Evolutionary conservation across 2,888 invertebrate genomes (phyloP).

Genomic region (Fragum sueziense): DNA sequence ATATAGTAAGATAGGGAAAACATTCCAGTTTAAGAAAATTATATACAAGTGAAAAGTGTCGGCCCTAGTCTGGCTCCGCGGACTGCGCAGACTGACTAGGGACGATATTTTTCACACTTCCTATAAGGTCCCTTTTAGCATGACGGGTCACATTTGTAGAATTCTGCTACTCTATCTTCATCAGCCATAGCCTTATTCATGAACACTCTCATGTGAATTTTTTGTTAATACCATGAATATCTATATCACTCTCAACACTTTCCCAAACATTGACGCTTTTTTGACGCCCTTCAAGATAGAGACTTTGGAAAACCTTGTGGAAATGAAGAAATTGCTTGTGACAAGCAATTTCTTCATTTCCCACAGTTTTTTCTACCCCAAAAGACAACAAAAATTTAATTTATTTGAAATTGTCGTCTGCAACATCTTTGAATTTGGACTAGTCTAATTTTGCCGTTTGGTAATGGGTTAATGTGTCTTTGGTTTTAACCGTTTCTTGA

Average conservation of each 20-base stretch:
- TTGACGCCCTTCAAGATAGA: no score
- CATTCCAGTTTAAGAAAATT: no score
- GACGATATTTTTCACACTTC: no score
- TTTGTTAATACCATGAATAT: background rate
- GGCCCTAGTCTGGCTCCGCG: no score
- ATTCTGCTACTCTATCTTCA: background rate
- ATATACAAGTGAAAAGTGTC: no score
- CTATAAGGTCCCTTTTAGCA: no score
- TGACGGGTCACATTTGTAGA: background rate
- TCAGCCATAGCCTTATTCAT: background rate
- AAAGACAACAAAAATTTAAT: background rate
- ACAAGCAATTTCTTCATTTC: background rate
- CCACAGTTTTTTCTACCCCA: background rate
- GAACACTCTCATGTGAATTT: background rate
- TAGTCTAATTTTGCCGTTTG: background rate
- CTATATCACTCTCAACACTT: no score
- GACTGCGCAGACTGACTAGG: no score
- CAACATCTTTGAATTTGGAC: background rate
- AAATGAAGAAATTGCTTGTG: background rate
- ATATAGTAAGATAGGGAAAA: no score
- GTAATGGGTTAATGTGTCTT: background rate
- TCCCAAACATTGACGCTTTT: no score
- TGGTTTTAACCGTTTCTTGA: background rate
- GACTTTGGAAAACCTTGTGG: no score
- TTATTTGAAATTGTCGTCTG: background rate